Base-by-base conservation (phyloP, 2,888 invertebrate species). In the Siphlonurus alternatus region DNA sequence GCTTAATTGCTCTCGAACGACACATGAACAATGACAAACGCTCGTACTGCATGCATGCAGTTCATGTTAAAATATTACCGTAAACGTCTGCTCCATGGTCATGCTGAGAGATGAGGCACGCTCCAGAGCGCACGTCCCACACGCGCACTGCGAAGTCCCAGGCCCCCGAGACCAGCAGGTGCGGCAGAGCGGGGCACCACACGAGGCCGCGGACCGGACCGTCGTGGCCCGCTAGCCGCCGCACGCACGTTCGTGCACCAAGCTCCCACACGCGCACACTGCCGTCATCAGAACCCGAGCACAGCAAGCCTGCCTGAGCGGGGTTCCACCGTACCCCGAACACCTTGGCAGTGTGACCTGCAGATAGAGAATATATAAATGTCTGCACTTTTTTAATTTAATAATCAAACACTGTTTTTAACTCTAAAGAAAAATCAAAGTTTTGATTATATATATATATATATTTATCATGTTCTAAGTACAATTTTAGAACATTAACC, bases 41-140 rank as follows among this genome's bases (percentile, higher is more conserved):
- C n/a, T n/a, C n/a, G n/a, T n/a, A n/a, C n/a, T n/a, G n/a, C n/a
- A n/a, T n/a, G n/a, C n/a, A n/a, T n/a, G n/a, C n/a, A n/a, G n/a
- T n/a, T n/a, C n/a, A n/a, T n/a, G n/a, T n/a, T n/a, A 38, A 15
- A 10, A 38, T 38, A 69, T 66, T 67, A 76, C 77, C 77, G 70
- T 77, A 77, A 10, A 77, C 76, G 70, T 77, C 77, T 59, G 75
- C 76, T 15, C 76, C 76, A 69, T 77, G 77, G 66, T 77, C 76
- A 23, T 71, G 66, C 10, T 75, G 68, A 1, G 71, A 71, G 65
- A 74, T 74, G 10, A 77, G 66, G 67, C 75, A 76, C 2, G 71
- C 71, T 20, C 75, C 76, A 67, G 75, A 73, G 24, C 74, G 68
- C 2, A 72, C 71, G 69, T 77, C 76, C 77, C 77, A 77, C 51